Evolutionary conservation across 2,888 invertebrate species (phyloP).

Genomic region (Drosophila nr. medialis): DNA sequence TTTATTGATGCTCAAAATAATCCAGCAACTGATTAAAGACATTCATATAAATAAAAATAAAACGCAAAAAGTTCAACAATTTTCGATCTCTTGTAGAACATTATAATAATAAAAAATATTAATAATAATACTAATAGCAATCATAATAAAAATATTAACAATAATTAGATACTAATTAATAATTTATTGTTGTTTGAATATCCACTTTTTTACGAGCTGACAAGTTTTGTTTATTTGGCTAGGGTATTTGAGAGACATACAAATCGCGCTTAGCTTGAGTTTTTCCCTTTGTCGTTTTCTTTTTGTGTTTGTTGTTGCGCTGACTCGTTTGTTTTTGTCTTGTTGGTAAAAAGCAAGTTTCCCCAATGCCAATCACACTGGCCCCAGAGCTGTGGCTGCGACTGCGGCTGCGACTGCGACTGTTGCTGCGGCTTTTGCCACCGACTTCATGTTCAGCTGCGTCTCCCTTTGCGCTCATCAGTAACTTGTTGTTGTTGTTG

Average conservation of each 20-base stretch:
- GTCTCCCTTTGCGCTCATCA: slow-evolving; percentile 54
- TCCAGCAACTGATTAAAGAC: not conserved
- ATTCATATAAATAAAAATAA: not conserved
- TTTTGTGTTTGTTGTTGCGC: not conserved
- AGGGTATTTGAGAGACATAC: slow-evolving; percentile 19
- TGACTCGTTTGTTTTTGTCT: slow-evolving; percentile 38
- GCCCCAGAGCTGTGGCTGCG: slow-evolving; percentile 48
- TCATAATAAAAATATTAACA: not conserved
- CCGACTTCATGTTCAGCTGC: slow-evolving; percentile 26
- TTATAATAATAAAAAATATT: not conserved
- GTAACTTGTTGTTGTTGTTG: slow-evolving; percentile 29
- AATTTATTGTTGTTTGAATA: not conserved
- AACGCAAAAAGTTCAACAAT: not conserved
- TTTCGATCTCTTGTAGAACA: not conserved
- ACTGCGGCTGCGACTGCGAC: slow-evolving; percentile 20
- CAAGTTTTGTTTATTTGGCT: not conserved
- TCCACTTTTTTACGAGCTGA: not conserved
- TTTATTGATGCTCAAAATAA: not conserved
- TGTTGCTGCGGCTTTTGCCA: slow-evolving; percentile 33
- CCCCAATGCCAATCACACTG: slow-evolving; percentile 57
- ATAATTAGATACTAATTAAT: not conserved
- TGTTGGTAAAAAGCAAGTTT: slow-evolving; percentile 59
- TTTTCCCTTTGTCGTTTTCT: slow-evolving; percentile 8
- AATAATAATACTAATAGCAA: not conserved
- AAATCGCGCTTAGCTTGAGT: slow-evolving; percentile 5